Conservation (phyloP, 2,888 invertebrate species). For the Digitonthophagus gazella region DNA sequence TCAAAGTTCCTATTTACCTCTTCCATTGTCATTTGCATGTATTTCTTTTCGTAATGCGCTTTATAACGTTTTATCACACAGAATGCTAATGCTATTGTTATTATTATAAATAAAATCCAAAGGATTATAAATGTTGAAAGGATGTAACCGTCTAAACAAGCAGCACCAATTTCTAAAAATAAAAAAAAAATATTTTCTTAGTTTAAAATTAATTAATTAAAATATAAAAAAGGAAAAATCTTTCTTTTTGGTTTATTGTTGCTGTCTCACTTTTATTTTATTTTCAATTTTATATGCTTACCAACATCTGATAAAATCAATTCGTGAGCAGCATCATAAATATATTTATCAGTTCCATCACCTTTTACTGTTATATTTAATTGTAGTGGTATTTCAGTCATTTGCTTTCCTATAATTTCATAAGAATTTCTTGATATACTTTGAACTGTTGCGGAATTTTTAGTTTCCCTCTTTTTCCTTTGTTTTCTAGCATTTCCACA, state of each 20-base stretch:
- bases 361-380: slow-evolving; percentile 57
- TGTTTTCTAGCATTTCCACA: slow-evolving; percentile 24
- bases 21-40: slow-evolving; percentile 49
- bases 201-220: neutral
- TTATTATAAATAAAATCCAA: slow-evolving; percentile 58
- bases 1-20: slow-evolving; percentile 61
- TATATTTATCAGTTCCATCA: slow-evolving; percentile 61
- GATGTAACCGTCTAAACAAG: slow-evolving; percentile 52
- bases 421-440: slow-evolving; percentile 23
- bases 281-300: slow-evolving; percentile 45
- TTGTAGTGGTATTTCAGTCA: slow-evolving; percentile 56
- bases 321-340: slow-evolving; percentile 60
- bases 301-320: slow-evolving; percentile 59
- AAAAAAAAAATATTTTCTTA: neutral
- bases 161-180: slow-evolving; percentile 44
- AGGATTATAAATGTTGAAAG: slow-evolving; percentile 59
- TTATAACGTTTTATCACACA: slow-evolving; percentile 58
- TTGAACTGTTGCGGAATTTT: slow-evolving; percentile 22
- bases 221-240: neutral
- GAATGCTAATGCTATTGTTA: slow-evolving; percentile 56
- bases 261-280: neutral
- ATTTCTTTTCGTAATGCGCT: slow-evolving; percentile 52
- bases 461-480: slow-evolving; percentile 18
- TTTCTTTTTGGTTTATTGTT: neutral
- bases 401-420: slow-evolving; percentile 34